Evolutionary conservation across 2,888 invertebrate genomes (phyloP).

Genomic region (Apotomis betuletana): DNA sequence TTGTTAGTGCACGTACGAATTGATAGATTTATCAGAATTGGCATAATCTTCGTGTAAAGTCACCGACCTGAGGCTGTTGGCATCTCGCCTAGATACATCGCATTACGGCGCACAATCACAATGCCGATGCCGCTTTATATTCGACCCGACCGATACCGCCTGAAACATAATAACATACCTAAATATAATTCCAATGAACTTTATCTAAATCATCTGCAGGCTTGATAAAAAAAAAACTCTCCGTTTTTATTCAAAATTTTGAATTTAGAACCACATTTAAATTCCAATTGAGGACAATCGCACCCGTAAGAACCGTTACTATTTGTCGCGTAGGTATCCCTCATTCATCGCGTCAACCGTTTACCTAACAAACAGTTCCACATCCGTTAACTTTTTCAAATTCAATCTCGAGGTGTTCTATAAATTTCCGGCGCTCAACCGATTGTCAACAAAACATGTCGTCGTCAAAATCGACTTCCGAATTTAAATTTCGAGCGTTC

Average conservation of each 20-base stretch:
- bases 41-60: conserved; percentile 50
- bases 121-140: conserved; percentile 60
- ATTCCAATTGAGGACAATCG: conserved; percentile 16
- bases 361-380: conserved; percentile 56
- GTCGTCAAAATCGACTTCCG: conserved; percentile 69
- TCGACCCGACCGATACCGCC: conserved; percentile 50
- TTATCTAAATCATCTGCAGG: neutral
- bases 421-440: conserved; percentile 64
- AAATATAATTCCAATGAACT: neutral
- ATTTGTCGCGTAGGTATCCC: conserved; percentile 56
- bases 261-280: conserved; percentile 3
- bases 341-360: conserved; percentile 55
- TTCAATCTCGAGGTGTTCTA: conserved; percentile 62
- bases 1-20: conserved; percentile 2
- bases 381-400: conserved; percentile 63
- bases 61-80: conserved; percentile 62
- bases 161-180: conserved; percentile 40
- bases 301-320: conserved; percentile 56
- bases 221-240: neutral
- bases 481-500: conserved; percentile 60
- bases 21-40: conserved; percentile 38
- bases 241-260: neutral
- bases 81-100: conserved; percentile 69
- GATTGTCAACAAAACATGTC: conserved; percentile 74
- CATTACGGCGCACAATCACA: conserved; percentile 57